These are phyloP conservation scores for Stenichneumon culpator DNA, from an alignment of 2,888 invertebrate species.

Conservation along the genomic window DNA sequence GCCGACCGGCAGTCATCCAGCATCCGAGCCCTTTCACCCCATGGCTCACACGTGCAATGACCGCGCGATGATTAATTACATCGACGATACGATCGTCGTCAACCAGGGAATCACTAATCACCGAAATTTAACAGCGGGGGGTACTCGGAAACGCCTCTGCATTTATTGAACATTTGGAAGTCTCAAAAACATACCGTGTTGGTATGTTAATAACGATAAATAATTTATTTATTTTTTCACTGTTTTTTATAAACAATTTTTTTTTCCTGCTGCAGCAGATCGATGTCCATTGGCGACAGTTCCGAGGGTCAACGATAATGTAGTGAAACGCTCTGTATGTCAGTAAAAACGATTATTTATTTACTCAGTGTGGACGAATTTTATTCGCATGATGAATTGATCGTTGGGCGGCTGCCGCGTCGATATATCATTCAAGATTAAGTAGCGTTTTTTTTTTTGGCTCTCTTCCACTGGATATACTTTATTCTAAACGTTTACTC, in stretches of 20 bases:
- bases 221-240: not conserved
- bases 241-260: not conserved
- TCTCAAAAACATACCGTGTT: not conserved
- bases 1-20: slow-evolving; percentile 26
- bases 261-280: not conserved
- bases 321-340: not conserved
- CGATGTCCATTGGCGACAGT: not conserved
- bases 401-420: not conserved
- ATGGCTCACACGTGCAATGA: slow-evolving; percentile 61
- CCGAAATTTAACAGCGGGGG: not conserved
- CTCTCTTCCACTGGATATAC: not conserved
- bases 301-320: not conserved
- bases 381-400: not conserved
- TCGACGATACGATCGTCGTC: slow-evolving; percentile 31
- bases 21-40: slow-evolving; percentile 38
- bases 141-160: not conserved
- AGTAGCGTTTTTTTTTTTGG: slow-evolving; percentile 3
- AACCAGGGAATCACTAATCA: slow-evolving; percentile 19
- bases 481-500: not conserved
- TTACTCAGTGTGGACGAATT: not conserved
- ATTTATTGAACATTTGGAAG: not conserved
- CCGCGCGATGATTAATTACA: slow-evolving; percentile 60
- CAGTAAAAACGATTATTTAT: slow-evolving; percentile 4
- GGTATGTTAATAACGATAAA: not conserved
- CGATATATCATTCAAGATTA: slow-evolving; percentile 11